These are phyloP conservation scores for Glyphotaelius pellucidus DNA, from an alignment of 2,888 invertebrate genomes.

Conservation along the genomic window DNA sequence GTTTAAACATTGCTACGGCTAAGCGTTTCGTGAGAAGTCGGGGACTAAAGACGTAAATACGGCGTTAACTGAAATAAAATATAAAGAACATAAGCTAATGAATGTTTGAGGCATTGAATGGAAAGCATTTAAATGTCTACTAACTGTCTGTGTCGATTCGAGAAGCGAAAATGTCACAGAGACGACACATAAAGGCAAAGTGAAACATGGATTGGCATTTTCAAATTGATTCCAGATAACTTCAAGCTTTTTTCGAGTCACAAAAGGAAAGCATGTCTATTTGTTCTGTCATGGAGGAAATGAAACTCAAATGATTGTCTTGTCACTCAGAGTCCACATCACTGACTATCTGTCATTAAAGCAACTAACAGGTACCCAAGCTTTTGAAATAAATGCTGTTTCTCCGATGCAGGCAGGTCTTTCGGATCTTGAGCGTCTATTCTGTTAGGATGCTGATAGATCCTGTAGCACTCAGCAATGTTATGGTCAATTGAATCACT, in stretches of 20 bases:
- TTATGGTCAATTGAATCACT: too few species aligned
- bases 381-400: neutral
- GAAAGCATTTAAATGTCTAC: constrained; percentile 34
- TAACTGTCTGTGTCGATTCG: constrained; percentile 33
- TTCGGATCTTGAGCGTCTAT: neutral
- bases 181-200: neutral
- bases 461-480: too few species aligned
- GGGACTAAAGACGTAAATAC: neutral
- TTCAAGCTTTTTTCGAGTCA: constrained; percentile 3
- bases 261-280: constrained; percentile 24
- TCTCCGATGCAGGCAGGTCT: neutral
- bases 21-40: constrained; percentile 9
- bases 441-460: neutral
- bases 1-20: neutral
- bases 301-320: constrained; percentile 21
- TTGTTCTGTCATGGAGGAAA: neutral
- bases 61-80: constrained; percentile 12
- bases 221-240: neutral
- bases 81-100: neutral
- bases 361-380: neutral
- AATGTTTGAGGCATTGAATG: constrained; percentile 15
- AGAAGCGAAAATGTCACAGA: constrained; percentile 10
- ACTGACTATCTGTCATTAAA: neutral
- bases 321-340: constrained; percentile 16
- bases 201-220: constrained; percentile 20